Evolutionary conservation across 23 tunicate species (phyloP), one percentile per base, ranked within the genome.

Genomic region (Trididemnum miniatum): DNA sequence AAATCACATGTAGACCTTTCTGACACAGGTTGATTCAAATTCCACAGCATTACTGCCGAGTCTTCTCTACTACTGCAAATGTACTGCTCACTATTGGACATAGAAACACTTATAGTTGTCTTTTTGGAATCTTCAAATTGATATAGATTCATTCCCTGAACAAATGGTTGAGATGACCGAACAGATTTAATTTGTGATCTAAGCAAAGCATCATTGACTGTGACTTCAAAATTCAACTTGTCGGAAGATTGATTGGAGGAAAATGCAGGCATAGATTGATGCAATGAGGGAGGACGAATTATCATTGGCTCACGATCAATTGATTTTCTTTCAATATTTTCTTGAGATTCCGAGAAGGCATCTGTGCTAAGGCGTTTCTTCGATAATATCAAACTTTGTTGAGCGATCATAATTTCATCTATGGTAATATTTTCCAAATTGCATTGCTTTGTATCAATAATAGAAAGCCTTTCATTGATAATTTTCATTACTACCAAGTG

Each of bases 31-130:
- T 15, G 9, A 7, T 25, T 20, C 67, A 63, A 2, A 50, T 86
- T 67, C 90, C 90, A 86, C 30, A 86, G 35, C 5, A 51, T 50
- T 1, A 71, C 84, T 15, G 71, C 40, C 15, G 90, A 86, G 34
- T 86, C 90, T 69, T 86, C 90, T 36, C 62, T 36, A 24, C 84
- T 71, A 29, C 39, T 25, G 31, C 82, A 51, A 52, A 77, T 31
- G 26, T 31, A 31, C 1, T 1, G 39, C 40, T 37, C 30, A 26
- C 54, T 54, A 31, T 77, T 52, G 2, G 82, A 77, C 7, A 57
- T 5, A 29, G 67, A 2, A 3, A 38, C 82, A 57, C 31, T 52
- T 2, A 39, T 77, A 27, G 54, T 52, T 15, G n/a, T 9, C 24
- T 54, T 25, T 1, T 52, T 28, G 2, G 26, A 9, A 52, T 77